Conservation (phyloP, 2,888 invertebrate species). For the Myathropa florea region DNA sequence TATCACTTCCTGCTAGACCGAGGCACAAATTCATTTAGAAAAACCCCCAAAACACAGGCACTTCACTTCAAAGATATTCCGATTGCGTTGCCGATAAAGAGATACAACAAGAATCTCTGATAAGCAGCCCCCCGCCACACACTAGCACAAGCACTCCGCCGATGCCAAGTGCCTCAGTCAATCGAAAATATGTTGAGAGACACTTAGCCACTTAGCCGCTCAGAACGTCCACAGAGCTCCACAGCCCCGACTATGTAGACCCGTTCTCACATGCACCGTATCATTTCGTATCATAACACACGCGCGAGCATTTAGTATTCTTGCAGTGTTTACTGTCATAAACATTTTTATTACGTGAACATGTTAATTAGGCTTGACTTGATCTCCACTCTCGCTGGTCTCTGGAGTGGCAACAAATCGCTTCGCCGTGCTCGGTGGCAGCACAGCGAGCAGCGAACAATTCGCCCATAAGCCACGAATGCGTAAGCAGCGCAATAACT, state of each 20-base stretch:
- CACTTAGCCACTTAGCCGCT: no score
- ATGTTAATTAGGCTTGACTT: constrained; percentile 47
- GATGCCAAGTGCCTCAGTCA: background rate
- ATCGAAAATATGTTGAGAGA: background rate
- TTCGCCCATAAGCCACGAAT: background rate
- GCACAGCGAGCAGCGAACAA: background rate
- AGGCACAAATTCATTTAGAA: background rate
- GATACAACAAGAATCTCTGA: background rate
- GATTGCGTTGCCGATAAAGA: background rate
- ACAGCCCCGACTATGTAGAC: background rate
- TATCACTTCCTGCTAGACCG: background rate
- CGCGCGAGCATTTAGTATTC: constrained; percentile 28
- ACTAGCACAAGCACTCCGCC: background rate
- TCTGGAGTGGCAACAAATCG: constrained; percentile 48
- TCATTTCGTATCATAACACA: background rate
- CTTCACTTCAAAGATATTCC: background rate
- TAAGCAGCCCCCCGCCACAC: background rate
- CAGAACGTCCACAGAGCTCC: background rate
- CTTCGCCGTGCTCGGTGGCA: background rate
- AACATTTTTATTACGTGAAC: constrained; percentile 34
- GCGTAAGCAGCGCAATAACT: constrained; percentile 28
- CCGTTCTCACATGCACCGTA: background rate
- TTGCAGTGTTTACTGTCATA: constrained; percentile 37
- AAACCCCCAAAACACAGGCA: background rate
- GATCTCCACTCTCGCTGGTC: constrained; percentile 14